A percentile compares a stretch with the other conserved stretches of the same genome.
These are phyloP conservation scores for Eristalis intricaria DNA, from an alignment of 2,888 invertebrate genomes.

Conservation along the genomic window DNA sequence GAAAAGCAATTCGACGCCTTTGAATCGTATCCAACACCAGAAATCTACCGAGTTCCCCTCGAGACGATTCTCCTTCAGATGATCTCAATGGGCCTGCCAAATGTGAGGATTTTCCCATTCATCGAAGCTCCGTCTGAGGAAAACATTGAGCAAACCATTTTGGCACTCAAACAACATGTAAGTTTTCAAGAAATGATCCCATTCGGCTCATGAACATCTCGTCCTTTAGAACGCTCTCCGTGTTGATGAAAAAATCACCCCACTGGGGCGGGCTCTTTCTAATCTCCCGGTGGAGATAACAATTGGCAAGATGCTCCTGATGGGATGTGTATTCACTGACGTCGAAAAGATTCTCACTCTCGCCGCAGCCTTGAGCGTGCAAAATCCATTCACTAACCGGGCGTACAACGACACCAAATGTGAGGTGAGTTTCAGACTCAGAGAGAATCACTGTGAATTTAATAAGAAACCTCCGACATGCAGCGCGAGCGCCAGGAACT, in stretches of 20 bases:
- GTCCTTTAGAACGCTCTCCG: conserved; percentile 87
- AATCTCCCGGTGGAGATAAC: conserved; percentile 96
- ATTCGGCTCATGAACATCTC: background rate
- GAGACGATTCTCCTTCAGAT: conserved; percentile 95
- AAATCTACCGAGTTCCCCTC: conserved; percentile 95
- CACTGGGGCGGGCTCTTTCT: conserved; percentile 92
- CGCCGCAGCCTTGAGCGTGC: conserved; percentile 95
- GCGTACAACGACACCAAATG: conserved; percentile 93
- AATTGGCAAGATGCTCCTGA: conserved; percentile 96
- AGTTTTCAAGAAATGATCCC: conserved; percentile 47
- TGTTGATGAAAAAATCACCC: conserved; percentile 90
- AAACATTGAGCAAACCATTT: conserved; percentile 92
- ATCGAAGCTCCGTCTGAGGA: conserved; percentile 94
- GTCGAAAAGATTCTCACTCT: conserved; percentile 93
- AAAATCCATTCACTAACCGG: conserved; percentile 94
- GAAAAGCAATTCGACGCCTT: conserved; percentile 91
- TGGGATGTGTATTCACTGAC: conserved; percentile 94
- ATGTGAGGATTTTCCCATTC: conserved; percentile 96
- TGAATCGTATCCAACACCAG: conserved; percentile 93
- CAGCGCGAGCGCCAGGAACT: conserved; percentile 88
- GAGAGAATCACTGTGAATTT: background rate
- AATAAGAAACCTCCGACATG: background rate
- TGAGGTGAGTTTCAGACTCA: conserved; percentile 83
- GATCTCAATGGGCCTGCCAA: conserved; percentile 95
- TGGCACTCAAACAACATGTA: conserved; percentile 92